Evolutionary conservation across 2,888 invertebrate genomes (phyloP).

Genomic region (Folsomia manolachei): DNA sequence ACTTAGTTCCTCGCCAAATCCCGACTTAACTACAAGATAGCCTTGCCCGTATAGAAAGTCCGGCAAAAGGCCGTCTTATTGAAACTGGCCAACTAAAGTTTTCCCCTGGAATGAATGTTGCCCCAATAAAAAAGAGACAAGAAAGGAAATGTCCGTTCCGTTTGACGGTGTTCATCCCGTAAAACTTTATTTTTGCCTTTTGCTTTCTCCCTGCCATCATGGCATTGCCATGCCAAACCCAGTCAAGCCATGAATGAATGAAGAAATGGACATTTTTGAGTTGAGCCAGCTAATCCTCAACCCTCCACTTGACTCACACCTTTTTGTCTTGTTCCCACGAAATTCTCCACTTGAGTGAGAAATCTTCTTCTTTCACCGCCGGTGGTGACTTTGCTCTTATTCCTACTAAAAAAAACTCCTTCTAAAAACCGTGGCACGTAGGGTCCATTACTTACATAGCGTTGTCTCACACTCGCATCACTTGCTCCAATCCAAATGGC

Average conservation of each 20-base stretch:
- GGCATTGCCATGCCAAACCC: too few relatives aligned
- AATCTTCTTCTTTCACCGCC: neutral
- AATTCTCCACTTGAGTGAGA: neutral
- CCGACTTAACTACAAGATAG: too few relatives aligned
- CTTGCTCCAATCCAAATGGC: conserved; percentile 5
- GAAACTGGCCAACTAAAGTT: too few relatives aligned
- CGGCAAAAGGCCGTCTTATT: too few relatives aligned
- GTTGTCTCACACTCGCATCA: conserved; percentile 7
- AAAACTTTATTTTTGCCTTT: neutral
- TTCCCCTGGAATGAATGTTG: too few relatives aligned
- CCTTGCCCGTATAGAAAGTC: too few relatives aligned
- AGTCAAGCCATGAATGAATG: too few relatives aligned
- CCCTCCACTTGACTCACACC: neutral
- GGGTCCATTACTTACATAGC: conserved; percentile 1
- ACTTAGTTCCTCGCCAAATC: too few relatives aligned
- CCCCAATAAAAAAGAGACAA: too few relatives aligned
- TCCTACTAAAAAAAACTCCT: too few relatives aligned
- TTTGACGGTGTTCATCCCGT: neutral
- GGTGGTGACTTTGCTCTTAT: neutral
- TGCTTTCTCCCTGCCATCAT: neutral
- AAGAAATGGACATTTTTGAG: neutral
- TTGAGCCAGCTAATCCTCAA: neutral
- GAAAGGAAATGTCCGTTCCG: too few relatives aligned
- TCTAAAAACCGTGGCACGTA: too few relatives aligned
- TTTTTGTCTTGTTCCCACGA: neutral